Percentiles rank a stretch among this genome's conserved stretches.
Evolutionary conservation across 1,140 invertebrate genomes (phyloP).

Genomic region (Acyrthosiphon pisum): DNA sequence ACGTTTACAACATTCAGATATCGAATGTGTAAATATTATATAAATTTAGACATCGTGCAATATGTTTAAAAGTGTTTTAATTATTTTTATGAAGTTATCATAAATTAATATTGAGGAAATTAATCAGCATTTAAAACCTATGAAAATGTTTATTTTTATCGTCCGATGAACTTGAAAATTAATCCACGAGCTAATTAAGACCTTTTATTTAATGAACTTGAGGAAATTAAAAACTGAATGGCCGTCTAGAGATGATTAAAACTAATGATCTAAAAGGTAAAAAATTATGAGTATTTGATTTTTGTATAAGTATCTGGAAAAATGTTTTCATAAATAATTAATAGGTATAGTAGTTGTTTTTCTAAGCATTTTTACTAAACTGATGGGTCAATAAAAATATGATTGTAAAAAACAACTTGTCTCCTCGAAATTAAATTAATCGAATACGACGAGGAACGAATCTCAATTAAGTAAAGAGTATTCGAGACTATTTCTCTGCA

Average conservation of each 20-base stretch:
- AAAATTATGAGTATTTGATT: background rate
- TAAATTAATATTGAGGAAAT: background rate
- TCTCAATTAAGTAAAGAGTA: background rate
- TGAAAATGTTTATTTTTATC: background rate
- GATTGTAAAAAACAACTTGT: background rate
- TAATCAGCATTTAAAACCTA: background rate
- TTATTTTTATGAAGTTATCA: background rate
- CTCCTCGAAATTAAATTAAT: background rate
- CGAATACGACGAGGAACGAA: background rate
- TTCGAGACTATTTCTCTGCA: background rate
- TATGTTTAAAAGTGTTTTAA: background rate
- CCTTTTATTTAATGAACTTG: background rate
- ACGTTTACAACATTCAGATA: background rate
- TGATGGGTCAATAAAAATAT: background rate
- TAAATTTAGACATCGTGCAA: background rate
- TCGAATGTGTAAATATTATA: too few species aligned
- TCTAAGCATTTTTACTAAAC: background rate
- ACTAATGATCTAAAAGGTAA: background rate
- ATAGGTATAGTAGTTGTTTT: background rate
- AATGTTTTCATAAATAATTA: background rate
- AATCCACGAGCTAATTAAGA: background rate
- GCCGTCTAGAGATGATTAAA: background rate
- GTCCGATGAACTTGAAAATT: background rate
- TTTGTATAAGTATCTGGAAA: background rate
- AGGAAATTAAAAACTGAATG: slow-evolving; percentile 8